phyloP scores from a whole-genome alignment of 2,888 invertebrate genomes.

The Eupithecia inturbata region DNA sequence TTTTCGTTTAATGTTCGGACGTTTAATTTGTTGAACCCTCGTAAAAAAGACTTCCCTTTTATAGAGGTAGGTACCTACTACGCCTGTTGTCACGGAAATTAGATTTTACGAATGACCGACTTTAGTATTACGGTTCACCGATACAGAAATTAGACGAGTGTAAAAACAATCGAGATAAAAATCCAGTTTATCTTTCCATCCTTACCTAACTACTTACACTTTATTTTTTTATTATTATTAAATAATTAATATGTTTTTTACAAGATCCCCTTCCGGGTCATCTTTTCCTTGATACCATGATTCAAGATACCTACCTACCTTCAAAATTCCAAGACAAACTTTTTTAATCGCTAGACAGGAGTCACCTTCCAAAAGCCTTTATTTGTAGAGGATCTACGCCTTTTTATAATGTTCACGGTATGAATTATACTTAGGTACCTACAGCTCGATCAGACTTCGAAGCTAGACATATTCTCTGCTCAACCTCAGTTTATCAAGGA shows the following conservation, averaged over 20 bases:
- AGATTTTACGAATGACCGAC: conserved; percentile 66
- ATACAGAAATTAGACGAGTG: conserved; percentile 31
- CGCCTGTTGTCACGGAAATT: conserved; percentile 67
- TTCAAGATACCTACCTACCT: no score
- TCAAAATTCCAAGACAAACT: no score
- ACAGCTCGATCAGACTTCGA: no score
- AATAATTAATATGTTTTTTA: no score
- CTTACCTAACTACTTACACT: no score
- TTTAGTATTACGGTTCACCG: conserved; percentile 57
- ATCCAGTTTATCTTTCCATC: neutral
- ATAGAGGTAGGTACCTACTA: conserved; percentile 44
- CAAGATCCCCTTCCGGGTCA: no score
- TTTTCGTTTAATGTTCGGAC: conserved; percentile 47
- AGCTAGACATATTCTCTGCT: no score
- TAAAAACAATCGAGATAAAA: neutral
- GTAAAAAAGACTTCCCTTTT: conserved; percentile 60
- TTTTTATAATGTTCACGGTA: neutral
- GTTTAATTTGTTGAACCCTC: conserved; percentile 53
- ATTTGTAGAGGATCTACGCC: neutral
- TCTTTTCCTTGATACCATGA: no score
- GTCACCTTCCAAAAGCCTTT: neutral
- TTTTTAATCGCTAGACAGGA: no score
- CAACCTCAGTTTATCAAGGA: no score
- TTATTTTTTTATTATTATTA: no score
- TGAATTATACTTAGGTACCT: no score